Conservation (phyloP, 2,113 vertebrate species). For the Tympanuchus pallidicinctus region DNA sequence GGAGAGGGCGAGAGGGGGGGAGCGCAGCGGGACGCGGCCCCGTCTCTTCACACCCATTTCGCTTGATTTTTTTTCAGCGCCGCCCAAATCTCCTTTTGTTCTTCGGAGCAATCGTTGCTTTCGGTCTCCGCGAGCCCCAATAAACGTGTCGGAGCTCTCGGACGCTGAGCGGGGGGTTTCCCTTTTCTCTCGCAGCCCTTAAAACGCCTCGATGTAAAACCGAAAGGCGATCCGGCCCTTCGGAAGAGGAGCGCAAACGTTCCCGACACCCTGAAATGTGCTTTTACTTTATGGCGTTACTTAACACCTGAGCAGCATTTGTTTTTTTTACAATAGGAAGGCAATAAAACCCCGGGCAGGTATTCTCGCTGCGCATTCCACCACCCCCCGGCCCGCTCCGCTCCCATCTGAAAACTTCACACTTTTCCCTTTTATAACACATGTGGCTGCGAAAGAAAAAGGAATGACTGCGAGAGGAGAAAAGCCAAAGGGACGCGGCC, state of each 20-base stretch:
- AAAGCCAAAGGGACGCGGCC: background rate
- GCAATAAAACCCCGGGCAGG: slow-evolving; percentile 74
- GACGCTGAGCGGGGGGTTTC: background rate
- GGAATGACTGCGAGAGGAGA: background rate
- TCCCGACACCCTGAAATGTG: slow-evolving; percentile 80
- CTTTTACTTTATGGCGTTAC: slow-evolving; percentile 80
- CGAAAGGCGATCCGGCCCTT: slow-evolving; percentile 50
- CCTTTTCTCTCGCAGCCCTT: slow-evolving; percentile 24
- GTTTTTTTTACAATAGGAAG: slow-evolving; percentile 40
- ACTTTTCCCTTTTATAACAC: slow-evolving; percentile 85
- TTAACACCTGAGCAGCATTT: slow-evolving; percentile 79
- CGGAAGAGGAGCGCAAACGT: slow-evolving; percentile 68
- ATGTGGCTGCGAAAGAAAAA: slow-evolving; percentile 30
- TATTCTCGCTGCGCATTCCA: slow-evolving; percentile 60
- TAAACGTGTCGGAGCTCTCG: background rate
- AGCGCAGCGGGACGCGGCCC: too few species aligned
- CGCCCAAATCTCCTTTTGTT: slow-evolving; percentile 45
- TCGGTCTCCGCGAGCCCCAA: background rate
- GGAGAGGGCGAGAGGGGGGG: background rate
- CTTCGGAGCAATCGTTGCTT: background rate
- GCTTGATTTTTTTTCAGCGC: background rate
- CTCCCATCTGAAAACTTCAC: slow-evolving; percentile 76
- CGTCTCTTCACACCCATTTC: background rate
- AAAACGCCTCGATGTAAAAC: slow-evolving; percentile 6
- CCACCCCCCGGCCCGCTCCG: slow-evolving; percentile 38